Conservation (phyloP, 2,797 vertebrate species). For the Taeniopygia guttata region DNA sequence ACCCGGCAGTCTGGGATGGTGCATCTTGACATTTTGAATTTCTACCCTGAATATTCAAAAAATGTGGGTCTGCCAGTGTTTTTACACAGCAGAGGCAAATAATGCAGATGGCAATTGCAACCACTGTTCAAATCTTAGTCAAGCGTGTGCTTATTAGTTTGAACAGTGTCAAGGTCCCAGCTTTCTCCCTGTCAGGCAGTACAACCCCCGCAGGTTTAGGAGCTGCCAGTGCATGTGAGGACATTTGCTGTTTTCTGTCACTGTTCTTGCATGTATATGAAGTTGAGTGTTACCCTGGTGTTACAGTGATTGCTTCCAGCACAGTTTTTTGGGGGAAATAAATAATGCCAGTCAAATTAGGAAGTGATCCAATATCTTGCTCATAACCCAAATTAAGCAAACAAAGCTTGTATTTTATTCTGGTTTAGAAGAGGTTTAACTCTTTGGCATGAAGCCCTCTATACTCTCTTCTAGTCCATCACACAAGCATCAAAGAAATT, state of each 20-base stretch:
- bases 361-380: not conserved
- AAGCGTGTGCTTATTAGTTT: constrained; percentile 15
- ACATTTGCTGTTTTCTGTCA: not conserved
- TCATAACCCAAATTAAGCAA: not conserved
- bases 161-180: not conserved
- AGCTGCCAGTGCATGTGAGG: not conserved
- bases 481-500: not conserved
- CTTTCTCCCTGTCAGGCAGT: not conserved
- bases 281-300: not conserved
- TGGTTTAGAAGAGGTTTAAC: not conserved
- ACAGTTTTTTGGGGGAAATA: not conserved
- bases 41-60: not conserved
- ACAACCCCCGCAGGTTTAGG: not conserved
- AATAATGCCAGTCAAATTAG: not conserved
- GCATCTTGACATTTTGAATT: not conserved
- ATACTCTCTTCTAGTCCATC: not conserved
- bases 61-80: not conserved
- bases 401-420: not conserved
- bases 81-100: not conserved
- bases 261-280: not conserved
- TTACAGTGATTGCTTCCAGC: not conserved
- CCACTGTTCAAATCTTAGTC: not conserved
- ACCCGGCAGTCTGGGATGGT: not conserved
- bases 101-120: not conserved
- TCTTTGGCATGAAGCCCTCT: not conserved